These are phyloP conservation scores for Himalopsyche japonica DNA, from an alignment of 2,888 invertebrate species.

Conservation along the genomic window DNA sequence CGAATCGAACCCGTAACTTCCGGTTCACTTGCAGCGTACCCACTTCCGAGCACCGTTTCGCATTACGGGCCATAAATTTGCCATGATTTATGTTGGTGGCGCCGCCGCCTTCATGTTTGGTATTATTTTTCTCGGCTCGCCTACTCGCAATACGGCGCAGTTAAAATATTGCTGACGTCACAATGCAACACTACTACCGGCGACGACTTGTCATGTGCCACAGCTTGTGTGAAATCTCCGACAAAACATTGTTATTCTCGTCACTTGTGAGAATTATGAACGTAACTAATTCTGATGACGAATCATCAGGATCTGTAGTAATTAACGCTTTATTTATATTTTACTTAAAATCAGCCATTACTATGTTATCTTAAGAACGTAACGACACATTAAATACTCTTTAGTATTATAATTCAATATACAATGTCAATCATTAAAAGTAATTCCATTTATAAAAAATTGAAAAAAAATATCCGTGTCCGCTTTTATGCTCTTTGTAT, in stretches of 20 bases:
- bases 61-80: conserved; percentile 11
- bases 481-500: no score
- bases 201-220: not conserved
- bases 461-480: no score
- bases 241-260: not conserved
- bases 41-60: not conserved
- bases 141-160: not conserved
- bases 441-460: no score
- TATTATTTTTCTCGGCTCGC: conserved; percentile 18
- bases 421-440: no score
- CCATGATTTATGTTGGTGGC: conserved; percentile 20
- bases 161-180: conserved; percentile 3
- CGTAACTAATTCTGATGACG: no score
- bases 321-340: no score
- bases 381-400: no score
- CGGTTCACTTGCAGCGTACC: not conserved
- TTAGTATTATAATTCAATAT: no score
- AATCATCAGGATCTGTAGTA: no score
- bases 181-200: not conserved
- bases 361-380: no score
- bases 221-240: not conserved
- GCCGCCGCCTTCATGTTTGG: conserved; percentile 5
- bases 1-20: not conserved
- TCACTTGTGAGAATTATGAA: no score
- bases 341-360: no score